Evolutionary conservation across 2,888 invertebrate genomes (phyloP), one percentile per base, ranked within the genome.

Genomic region (Drosophila multiciliata): DNA sequence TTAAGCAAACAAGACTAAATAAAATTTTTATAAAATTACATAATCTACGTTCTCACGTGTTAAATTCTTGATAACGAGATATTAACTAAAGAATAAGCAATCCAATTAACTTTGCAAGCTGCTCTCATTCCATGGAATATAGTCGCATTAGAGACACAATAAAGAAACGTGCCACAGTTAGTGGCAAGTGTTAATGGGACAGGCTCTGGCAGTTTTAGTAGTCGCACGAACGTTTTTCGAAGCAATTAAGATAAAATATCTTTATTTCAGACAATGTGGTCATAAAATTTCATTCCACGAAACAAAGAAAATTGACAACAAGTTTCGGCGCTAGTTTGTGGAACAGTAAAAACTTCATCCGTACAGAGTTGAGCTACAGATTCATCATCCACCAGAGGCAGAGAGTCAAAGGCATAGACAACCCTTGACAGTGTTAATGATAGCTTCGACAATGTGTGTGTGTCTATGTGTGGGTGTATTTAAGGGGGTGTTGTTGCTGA

Each of bases 381-480:
- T 66, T 45, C 70, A 69, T 35, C 64, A 59, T 26, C 52, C 52
- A 58, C 48, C 68, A 52, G 26, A 70, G 17, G 17, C 50, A 12
- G 38, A 67, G 61, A 70, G 61, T 67, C 66, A 66, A 50, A 54
- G 38, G 45, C 48, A 61, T 35, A 74, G 88, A 79, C 84, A 84
- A 84, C 89, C 90, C 89, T 88, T 89, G 87, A 75, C 84, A 73
- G 81, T 73, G 87, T 89, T 90, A 90, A 85, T 85, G 90, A 85
- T 83, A 81, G 66, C 70, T 59, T 54, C 52, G 58, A 55, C 36
- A 55, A 26, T 66, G 20, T 58, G 54, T 53, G 45, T 49, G 52
- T 59, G 52, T 53, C 45, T 49, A 49, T 59, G 42, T 59, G 52
- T 48, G 62, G 62, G 65, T 76, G 59, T 55, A 20, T 66, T 83